Conservation (phyloP, 2,888 invertebrate species). For the Macaria liturata region DNA sequence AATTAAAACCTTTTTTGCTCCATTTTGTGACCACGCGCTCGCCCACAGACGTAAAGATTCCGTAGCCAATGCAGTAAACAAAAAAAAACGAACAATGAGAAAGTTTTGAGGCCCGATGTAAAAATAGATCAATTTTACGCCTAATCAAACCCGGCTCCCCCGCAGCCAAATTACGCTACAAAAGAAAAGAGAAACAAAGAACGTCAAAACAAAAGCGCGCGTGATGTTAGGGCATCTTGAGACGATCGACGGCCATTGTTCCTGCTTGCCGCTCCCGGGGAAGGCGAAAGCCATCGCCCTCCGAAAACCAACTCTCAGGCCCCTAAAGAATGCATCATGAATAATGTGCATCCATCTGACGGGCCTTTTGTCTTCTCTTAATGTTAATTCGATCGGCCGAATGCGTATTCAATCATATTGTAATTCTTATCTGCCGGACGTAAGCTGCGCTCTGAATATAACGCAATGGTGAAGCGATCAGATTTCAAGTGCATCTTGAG, state of each 20-base stretch:
- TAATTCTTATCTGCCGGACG: conserved; percentile 33
- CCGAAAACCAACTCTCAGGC: conserved; percentile 34
- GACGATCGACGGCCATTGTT: conserved; percentile 63
- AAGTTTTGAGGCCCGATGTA: conserved; percentile 40
- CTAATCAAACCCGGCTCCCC: conserved; percentile 50
- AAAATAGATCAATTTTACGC: conserved; percentile 54
- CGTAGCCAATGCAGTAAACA: too few relatives aligned
- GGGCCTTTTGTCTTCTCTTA: conserved; percentile 59
- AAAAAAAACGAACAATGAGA: neutral
- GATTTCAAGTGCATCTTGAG: conserved; percentile 63
- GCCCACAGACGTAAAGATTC: too few relatives aligned
- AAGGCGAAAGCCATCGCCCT: conserved; percentile 49
- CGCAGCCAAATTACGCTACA: conserved; percentile 59
- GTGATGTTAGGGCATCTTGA: conserved; percentile 60
- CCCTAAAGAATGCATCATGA: conserved; percentile 54
- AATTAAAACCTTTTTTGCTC: conserved; percentile 4
- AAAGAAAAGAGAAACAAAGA: conserved; percentile 64
- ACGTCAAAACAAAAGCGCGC: conserved; percentile 60
- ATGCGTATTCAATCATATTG: conserved; percentile 39
- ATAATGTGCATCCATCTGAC: conserved; percentile 72
- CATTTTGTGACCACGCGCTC: conserved; percentile 1
- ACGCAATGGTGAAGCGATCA: conserved; percentile 43
- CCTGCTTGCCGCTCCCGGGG: conserved; percentile 50
- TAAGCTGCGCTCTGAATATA: conserved; percentile 32
- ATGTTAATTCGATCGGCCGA: conserved; percentile 51